Conservation (phyloP, 2,797 vertebrate species). For the Malacoraja senta region DNA sequence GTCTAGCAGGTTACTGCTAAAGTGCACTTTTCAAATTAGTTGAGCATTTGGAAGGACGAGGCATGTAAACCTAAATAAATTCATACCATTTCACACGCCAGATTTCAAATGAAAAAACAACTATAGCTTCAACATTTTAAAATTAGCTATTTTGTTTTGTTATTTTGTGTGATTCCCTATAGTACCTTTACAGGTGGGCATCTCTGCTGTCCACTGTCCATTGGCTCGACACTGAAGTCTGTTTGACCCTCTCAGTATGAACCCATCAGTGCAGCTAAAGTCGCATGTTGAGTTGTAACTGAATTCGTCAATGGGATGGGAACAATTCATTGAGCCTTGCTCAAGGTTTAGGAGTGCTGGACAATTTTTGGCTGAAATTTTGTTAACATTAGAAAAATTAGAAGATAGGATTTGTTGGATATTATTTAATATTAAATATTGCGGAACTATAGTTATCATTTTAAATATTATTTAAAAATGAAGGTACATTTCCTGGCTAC, state of each 20-base stretch:
- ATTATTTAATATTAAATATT: not conserved
- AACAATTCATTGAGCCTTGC: constrained; percentile 41
- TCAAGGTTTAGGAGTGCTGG: constrained; percentile 35
- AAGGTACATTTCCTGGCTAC: constrained; percentile 47
- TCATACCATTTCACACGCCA: too few relatives aligned
- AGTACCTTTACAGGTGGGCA: constrained; percentile 66
- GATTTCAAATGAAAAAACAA: too few relatives aligned
- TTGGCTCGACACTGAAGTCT: not conserved
- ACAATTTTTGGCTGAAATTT: constrained; percentile 53
- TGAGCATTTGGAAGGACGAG: too few relatives aligned
- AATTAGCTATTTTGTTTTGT: too few relatives aligned
- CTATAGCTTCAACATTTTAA: too few relatives aligned
- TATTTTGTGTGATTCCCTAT: not conserved
- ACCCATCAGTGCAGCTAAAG: not conserved
- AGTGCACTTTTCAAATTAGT: too few relatives aligned
- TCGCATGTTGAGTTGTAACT: not conserved
- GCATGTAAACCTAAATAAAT: too few relatives aligned
- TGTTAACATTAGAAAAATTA: constrained; percentile 49
- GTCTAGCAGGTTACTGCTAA: too few relatives aligned
- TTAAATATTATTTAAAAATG: too few relatives aligned
- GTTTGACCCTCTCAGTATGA: not conserved
- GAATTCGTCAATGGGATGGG: not conserved
- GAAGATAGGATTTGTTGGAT: not conserved
- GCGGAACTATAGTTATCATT: not conserved
- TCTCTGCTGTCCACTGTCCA: not conserved